Evolutionary conservation across 2,797 vertebrate species (phyloP).

Genomic region (Chloroceryle inda): DNA sequence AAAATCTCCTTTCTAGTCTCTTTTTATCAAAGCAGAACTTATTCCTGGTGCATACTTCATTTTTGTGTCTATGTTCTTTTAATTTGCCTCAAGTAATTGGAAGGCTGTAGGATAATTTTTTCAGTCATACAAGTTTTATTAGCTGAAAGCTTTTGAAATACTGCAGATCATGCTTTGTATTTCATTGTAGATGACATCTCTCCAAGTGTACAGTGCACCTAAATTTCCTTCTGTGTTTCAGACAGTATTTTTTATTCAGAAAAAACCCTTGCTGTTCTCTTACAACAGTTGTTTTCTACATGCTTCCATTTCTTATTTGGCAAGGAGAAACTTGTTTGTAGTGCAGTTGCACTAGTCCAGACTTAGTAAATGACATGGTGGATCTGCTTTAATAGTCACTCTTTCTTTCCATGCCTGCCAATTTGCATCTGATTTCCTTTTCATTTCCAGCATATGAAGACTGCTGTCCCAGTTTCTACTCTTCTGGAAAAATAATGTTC

Average conservation of each 20-base stretch:
- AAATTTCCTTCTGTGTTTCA: neutral
- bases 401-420: neutral
- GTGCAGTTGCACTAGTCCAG: neutral
- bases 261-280: neutral
- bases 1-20: neutral
- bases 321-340: neutral
- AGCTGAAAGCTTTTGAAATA: neutral
- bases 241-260: neutral
- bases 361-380: neutral
- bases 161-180: neutral
- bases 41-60: neutral
- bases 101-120: neutral
- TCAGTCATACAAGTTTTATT: neutral
- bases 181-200: neutral
- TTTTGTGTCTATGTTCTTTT: neutral
- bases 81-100: neutral
- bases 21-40: neutral
- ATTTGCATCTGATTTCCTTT: neutral
- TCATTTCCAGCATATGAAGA: neutral
- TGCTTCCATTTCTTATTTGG: neutral
- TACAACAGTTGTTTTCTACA: neutral
- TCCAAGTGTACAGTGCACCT: neutral
- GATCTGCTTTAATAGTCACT: neutral
- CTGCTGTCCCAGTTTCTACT: neutral
- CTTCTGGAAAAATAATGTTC: neutral